Evolutionary conservation across 2,113 vertebrate species (phyloP), one percentile per base, ranked within the genome.

Genomic region (Myotis davidii): DNA sequence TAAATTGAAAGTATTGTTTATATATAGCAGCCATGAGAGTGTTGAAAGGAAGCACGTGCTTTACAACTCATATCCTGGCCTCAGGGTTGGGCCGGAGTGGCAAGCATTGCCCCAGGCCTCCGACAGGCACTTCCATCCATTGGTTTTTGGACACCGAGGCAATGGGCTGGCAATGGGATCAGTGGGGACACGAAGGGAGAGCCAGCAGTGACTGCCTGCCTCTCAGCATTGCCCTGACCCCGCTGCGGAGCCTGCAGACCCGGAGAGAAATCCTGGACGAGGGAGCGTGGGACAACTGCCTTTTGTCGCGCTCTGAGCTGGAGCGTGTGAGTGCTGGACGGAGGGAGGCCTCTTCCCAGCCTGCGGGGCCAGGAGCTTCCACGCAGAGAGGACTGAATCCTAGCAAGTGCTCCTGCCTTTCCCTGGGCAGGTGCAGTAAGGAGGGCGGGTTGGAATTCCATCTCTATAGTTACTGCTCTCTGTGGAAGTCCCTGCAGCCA

Each of bases 1-100:
- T 61, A 54, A 65, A 96, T 52, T 74, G 56, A 87, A 79, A 88
- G 23, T n/a, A 74, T 65, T 52, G 13, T 64, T 77, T 73, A 34
- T 17, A 69, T 34, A 70, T 9, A 69, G 74, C 42, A 45, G 25
- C 59, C 77, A 13, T 64, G 79, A 69, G 25, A 74, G 50, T 70
- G 59, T 12, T 90, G 42, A 39, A 54, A 69, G 82, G 64, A 77
- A 65, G 9, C 34, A 20, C 18, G 45, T 45, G 37, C 18, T 59
- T 91, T 59, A 34, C 37, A 72, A 79, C 25, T 87, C 20, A 59
- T 64, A 52, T 61, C 64, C 34, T 81, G 37, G 37, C 21, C 67
- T 74, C 48, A 50, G 39, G 21, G 48, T 39, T 81, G 39, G 52
- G 59, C 32, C 7, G 29, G 45, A 45, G 32, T 32, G 27, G 37